Evolutionary conservation across 2,888 invertebrate genomes (phyloP), one percentile per base, ranked within the genome.

Genomic region (Calameuta filiformis): DNA sequence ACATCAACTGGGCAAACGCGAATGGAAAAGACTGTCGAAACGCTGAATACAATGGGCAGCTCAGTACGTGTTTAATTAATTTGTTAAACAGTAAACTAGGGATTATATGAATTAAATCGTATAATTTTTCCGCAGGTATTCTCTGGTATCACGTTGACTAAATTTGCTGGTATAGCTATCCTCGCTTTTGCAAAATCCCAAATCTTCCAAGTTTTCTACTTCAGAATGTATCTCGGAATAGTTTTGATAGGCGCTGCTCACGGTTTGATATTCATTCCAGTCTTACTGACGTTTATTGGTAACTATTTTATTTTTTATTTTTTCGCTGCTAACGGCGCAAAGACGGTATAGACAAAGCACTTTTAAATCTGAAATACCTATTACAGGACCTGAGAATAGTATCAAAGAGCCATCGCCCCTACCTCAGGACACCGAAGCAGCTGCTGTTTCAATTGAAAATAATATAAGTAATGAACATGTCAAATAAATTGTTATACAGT

Each of bases 221-320:
- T 99, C 91, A 95, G 98, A 89, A 98, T 99, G 98, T 98, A 98
- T 90, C 93, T 99, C 81, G 96, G 97, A 77, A 97, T 99, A 85
- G 98, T 99, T 1, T 87, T 98, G 23, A 95, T 98, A 87, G 98
- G 99, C 6, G 98, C 98, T 0, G 92, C 95, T 0, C 98, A 99
- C 89, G 98, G 98, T 4, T 94, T 99, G 84, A 94, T 99, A 86
- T 96, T 99, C 89, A 93, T 98, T 88, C 99, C 99, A 6, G 98
- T 97, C 9, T 90, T 99, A 12, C 93, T 99, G 79, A 97, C 97
- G 91, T 96, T 95, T 89, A 91, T 96, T 83, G 96, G 97, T 87
- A 79, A 81, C 82, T 79, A 33, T 35, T 23, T 33, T 73, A 37
- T 30, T 35, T 33, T 23, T 40, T 30, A 33, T 33, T 30, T 15